Evolutionary conservation across 1,140 invertebrate genomes (phyloP).

Genomic region (Brachionus asplanchnoidis): DNA sequence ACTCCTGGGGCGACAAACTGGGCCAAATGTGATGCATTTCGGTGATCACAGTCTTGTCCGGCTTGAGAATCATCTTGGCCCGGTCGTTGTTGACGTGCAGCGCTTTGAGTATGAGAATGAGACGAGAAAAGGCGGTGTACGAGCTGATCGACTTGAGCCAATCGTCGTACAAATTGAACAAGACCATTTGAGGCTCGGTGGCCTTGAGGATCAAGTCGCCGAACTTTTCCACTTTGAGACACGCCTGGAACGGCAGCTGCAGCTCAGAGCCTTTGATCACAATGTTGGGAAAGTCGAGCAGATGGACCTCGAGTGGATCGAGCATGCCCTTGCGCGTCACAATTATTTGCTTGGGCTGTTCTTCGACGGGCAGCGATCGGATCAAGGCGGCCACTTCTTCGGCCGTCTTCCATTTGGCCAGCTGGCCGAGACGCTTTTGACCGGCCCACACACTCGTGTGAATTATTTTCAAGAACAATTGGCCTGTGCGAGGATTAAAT

Average conservation of each 20-base stretch:
- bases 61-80: slow-evolving; percentile 95
- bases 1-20: slow-evolving; percentile 90
- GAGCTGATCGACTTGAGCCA: slow-evolving; percentile 76
- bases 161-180: slow-evolving; percentile 99
- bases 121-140: slow-evolving; percentile 80
- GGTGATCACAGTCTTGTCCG: slow-evolving; percentile 96
- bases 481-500: slow-evolving; percentile 98
- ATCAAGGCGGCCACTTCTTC: slow-evolving; percentile 99
- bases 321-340: slow-evolving; percentile 95
- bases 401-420: slow-evolving; percentile 99
- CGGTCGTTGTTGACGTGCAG: slow-evolving; percentile 98
- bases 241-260: slow-evolving; percentile 97
- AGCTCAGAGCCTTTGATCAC: slow-evolving; percentile 98
- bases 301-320: slow-evolving; percentile 79
- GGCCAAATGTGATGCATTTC: slow-evolving; percentile 99
- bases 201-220: slow-evolving; percentile 97
- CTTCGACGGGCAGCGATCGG: slow-evolving; percentile 95
- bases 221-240: slow-evolving; percentile 98
- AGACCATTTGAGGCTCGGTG: slow-evolving; percentile 98
- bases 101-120: slow-evolving; percentile 91
- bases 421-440: slow-evolving; percentile 66
- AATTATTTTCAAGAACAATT: slow-evolving; percentile 98
- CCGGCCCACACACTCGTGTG: slow-evolving; percentile 99
- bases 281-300: slow-evolving; percentile 91
- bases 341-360: slow-evolving; percentile 99